These are phyloP conservation scores for Stictocephala bisonia DNA, from an alignment of 2,888 invertebrate genomes.

Conservation along the genomic window DNA sequence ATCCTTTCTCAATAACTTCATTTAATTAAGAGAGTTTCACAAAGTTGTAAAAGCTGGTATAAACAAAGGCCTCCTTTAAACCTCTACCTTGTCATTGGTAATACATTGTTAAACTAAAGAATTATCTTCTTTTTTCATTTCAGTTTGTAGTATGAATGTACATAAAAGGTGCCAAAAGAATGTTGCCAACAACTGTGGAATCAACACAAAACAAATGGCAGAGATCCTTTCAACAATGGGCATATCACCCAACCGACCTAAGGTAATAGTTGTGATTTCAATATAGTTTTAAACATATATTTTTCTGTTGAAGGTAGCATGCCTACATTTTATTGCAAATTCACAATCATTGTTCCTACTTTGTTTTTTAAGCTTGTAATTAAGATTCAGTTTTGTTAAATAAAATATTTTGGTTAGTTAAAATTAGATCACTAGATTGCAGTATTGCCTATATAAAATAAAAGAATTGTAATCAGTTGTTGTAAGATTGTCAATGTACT, in stretches of 20 bases:
- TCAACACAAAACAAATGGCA: conserved; percentile 97
- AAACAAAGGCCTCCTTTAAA: background rate
- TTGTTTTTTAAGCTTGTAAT: too few relatives aligned
- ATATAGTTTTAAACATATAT: too few relatives aligned
- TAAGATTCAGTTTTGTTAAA: too few relatives aligned
- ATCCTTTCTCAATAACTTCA: too few relatives aligned
- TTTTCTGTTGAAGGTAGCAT: too few relatives aligned
- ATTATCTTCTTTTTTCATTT: conserved; percentile 52
- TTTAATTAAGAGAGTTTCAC: background rate
- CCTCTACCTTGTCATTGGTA: background rate
- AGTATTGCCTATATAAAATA: too few relatives aligned
- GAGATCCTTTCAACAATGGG: conserved; percentile 92
- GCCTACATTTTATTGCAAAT: too few relatives aligned
- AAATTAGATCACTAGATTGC: too few relatives aligned
- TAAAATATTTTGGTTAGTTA: too few relatives aligned
- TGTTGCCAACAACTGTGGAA: conserved; percentile 99
- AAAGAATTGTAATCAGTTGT: too few relatives aligned
- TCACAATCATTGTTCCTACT: too few relatives aligned
- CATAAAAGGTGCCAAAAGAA: conserved; percentile 99
- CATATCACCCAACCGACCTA: conserved; percentile 78
- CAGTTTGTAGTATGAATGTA: conserved; percentile 96
- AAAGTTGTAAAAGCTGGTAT: background rate
- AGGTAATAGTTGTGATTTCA: conserved; percentile 65
- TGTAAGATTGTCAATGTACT: too few relatives aligned
- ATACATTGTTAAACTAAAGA: background rate